Evolutionary conservation across 2,113 vertebrate species (phyloP), one percentile per base, ranked within the genome.

Genomic region (Salvelinus sp.): DNA sequence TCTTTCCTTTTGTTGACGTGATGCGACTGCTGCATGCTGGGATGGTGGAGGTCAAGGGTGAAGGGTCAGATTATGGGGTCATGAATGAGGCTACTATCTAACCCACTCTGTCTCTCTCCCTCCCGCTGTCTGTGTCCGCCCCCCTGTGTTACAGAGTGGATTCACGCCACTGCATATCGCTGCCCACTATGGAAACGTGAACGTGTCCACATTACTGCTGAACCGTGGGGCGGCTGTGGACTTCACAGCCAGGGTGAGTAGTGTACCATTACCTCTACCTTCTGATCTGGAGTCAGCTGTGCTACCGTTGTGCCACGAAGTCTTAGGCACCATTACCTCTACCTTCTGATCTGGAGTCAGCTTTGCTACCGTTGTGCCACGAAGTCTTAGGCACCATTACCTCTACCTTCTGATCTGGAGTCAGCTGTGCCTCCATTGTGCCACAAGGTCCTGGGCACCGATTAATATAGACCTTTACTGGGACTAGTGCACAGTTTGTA

Each of bases 161-260:
- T 99, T 99, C 58, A 99, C 98, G 0, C 98, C 98, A 13, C 88
- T 99, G 88, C 98, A 99, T 83, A 99, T 99, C 20, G 96, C 98
- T 0, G 97, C 98, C 0, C 98, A 99, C 90, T 99, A 99, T 0
- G 98, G 98, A 54, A 99, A 98, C 0, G 97, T 97, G 79, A 98
- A 98, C 0, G 97, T 98, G 85, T 96, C 97, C 0, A 98, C 97
- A 0, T 95, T 99, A 28, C 93, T 99, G 75, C 95, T 98, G 13
- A 98, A 99, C 89, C 93, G 97, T 18, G 98, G 98, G 69, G 97
- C 97, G 0, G 96, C 96, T 0, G 97, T 99, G 0, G 97, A 99
- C 87, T 99, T 98, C 90, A 98, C 97, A 0, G 97, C 97, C 22
- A 91, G 98, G 95, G 97, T 88, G 75, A 0, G 73, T 3, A 0